phyloP scores from a whole-genome alignment of 2,888 invertebrate species.

The Hydriomena furcata region DNA sequence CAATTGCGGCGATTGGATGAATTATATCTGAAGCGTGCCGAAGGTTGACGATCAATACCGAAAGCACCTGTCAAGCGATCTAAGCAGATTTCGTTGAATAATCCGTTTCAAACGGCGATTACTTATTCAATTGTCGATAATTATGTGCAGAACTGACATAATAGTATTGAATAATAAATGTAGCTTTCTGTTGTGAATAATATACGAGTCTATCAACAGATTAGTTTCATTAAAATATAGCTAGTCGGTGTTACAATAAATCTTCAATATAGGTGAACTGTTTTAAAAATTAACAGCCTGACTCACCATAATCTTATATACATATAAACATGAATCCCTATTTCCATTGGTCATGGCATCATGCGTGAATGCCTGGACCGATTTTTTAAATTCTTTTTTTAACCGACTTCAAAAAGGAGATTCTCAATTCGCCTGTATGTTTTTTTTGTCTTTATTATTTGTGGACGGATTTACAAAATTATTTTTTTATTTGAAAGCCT shows the following conservation, averaged over 20 bases:
- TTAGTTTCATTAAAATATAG: neutral
- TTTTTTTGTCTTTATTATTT: too few relatives aligned
- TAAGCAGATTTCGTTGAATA: conserved; percentile 26
- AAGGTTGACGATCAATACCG: conserved; percentile 24
- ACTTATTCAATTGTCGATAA: conserved; percentile 25
- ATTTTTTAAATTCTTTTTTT: too few relatives aligned
- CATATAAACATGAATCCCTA: too few relatives aligned
- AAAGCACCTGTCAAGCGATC: conserved; percentile 23
- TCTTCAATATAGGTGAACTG: too few relatives aligned
- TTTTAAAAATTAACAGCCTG: too few relatives aligned
- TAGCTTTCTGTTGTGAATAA: conserved; percentile 15
- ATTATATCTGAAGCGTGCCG: conserved; percentile 21
- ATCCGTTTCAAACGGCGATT: conserved; percentile 19
- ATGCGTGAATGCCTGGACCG: too few relatives aligned
- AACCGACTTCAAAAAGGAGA: too few relatives aligned
- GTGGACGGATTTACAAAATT: too few relatives aligned
- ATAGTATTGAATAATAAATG: conserved; percentile 15
- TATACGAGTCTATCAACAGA: conserved; percentile 12
- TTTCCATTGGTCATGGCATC: too few relatives aligned
- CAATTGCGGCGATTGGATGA: conserved; percentile 42
- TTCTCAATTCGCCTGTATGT: too few relatives aligned
- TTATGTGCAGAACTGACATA: conserved; percentile 21
- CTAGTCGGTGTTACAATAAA: neutral
- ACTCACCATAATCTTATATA: too few relatives aligned
- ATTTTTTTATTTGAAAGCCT: too few relatives aligned